Conservation (phyloP, 2,113 vertebrate genomes). For the Conger conger region DNA sequence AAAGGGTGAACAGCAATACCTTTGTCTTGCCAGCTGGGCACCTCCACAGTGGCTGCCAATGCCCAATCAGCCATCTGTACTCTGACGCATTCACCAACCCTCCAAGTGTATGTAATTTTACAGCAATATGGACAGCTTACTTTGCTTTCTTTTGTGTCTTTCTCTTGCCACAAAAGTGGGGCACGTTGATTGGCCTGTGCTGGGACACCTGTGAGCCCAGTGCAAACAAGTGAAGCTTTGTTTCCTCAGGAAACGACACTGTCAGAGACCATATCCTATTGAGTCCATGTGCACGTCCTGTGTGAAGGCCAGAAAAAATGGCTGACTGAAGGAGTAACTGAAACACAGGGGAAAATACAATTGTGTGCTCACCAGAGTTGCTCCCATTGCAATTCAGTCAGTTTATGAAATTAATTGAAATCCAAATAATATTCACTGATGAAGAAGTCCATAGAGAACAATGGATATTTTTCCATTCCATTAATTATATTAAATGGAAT, state of each 20-base stretch:
- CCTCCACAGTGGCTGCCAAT: constrained; percentile 49
- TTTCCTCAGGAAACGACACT: constrained; percentile 58
- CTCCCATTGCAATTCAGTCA: no score
- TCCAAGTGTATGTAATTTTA: constrained; percentile 50
- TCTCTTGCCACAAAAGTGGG: constrained; percentile 36
- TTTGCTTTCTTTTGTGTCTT: constrained; percentile 37
- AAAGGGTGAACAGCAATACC: constrained; percentile 35
- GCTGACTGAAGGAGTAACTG: neutral
- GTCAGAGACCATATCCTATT: constrained; percentile 50
- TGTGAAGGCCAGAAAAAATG: neutral
- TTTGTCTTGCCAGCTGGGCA: constrained; percentile 56
- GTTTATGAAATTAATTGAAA: no score
- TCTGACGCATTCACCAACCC: constrained; percentile 46
- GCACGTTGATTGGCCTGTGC: constrained; percentile 34
- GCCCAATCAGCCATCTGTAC: constrained; percentile 1
- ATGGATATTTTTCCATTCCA: no score
- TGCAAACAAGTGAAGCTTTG: constrained; percentile 61
- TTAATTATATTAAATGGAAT: no score
- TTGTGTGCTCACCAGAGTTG: no score
- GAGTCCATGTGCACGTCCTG: neutral
- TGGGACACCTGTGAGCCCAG: constrained; percentile 63
- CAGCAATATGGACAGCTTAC: constrained; percentile 38
- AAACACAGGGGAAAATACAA: neutral
- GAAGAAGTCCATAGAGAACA: no score
- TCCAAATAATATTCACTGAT: no score